These are phyloP conservation scores for Terrapene triunguis DNA, from an alignment of 2,113 vertebrate genomes.

Conservation along the genomic window DNA sequence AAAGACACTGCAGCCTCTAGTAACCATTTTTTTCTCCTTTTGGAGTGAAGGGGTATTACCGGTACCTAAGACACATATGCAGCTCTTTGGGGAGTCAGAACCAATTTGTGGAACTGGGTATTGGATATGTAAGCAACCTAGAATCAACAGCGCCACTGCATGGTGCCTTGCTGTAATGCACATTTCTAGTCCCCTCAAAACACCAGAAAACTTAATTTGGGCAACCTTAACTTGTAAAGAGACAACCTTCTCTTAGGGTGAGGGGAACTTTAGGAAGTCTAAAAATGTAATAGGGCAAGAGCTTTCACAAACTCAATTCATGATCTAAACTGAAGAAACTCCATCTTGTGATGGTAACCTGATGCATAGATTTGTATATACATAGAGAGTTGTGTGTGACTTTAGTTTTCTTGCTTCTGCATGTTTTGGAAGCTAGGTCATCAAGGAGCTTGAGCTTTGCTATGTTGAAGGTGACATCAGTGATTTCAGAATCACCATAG, in stretches of 20 bases:
- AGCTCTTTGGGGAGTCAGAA: not conserved
- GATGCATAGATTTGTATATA: not conserved
- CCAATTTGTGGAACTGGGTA: not conserved
- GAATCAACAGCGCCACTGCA: not conserved
- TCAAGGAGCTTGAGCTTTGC: not conserved
- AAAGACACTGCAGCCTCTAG: not conserved
- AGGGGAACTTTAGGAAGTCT: not conserved
- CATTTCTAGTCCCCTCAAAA: not conserved
- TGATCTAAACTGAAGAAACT: not conserved
- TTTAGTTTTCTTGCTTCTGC: not conserved
- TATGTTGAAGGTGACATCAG: too few relatives aligned
- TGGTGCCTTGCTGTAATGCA: not conserved
- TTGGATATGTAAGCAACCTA: not conserved
- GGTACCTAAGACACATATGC: not conserved
- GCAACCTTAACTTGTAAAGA: not conserved
- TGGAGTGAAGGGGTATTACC: not conserved
- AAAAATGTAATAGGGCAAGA: not conserved
- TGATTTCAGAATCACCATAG: too few relatives aligned
- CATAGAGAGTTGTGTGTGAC: not conserved
- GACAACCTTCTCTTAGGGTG: not conserved
- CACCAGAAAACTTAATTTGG: not conserved
- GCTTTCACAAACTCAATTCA: not conserved
- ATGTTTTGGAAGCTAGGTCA: not conserved
- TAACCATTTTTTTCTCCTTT: not conserved
- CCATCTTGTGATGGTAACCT: not conserved